Evolutionary conservation across 2,888 invertebrate genomes (phyloP), one percentile per base, ranked within the genome.

Genomic region (Subacronicta megacephala): DNA sequence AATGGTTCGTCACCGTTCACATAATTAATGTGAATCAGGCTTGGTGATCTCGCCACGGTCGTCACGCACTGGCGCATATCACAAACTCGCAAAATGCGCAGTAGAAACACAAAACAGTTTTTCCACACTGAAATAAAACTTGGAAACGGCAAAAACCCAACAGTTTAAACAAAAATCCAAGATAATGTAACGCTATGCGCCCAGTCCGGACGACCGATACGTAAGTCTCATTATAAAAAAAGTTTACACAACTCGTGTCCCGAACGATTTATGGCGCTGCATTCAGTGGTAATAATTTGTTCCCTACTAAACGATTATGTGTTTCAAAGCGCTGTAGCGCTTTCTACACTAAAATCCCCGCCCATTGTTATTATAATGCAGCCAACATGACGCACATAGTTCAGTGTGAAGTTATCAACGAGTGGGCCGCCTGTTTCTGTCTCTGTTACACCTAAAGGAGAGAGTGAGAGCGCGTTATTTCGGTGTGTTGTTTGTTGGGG

Each of bases 281-380:
- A 69, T 72, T 58, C 59, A 76, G 61, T 75, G 78, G 72, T 26
- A 10, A 26, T 26, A 31, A 6, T 33, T 9, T 0, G 0, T n/a
- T 55, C 41, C 7, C 12, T 5, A 0, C 3, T 35, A 13, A 13
- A 43, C 44, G 35, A 20, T 13, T 17, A 7, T 4, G 18, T 10
- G 41, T 40, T 2, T n/a, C 55, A 23, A 71, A 87, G 87, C 91
- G 87, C 81, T 89, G 37, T 26, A 85, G 61, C 78, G 86, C 88
- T 85, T 53, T 6, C 10, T 3, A 2, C 7, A 42, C 72, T 33
- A 29, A 33, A 70, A 56, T 72, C 85, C 82, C 85, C 89, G 76
- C 90, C 90, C 88, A 92, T 93, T 93, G 93, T 93, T 93, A 90
- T 93, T 91, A 89, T 89, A 92, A 89, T 92, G 91, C 89, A 88